Evolutionary conservation across 2,888 invertebrate genomes (phyloP), one percentile per base, ranked within the genome.

Genomic region (Hecatera dysodea): DNA sequence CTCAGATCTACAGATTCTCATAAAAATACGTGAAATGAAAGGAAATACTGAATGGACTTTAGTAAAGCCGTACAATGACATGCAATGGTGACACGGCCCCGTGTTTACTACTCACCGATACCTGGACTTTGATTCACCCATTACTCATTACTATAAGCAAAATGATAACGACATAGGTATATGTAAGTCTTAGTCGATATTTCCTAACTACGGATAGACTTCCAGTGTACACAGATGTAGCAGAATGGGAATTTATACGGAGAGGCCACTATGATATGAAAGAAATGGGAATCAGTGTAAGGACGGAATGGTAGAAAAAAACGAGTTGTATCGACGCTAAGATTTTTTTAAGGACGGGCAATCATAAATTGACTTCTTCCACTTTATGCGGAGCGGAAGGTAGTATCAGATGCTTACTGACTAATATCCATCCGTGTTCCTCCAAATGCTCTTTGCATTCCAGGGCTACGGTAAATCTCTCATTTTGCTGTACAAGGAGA

Each of bases 61-160:
- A 50, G 19, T 33, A 33, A 17, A 6, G 8, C 1, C 19, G 19
- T 67, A 15, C 22, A 52, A 8, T 42, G n/a, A 44, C 42, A 9
- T n/a, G 1, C 42, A 19, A 19, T 4, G 44, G 29, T 57, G 69
- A 69, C 70, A 57, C 44, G 19, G 1, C 36, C 12, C 19, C 1
- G 5, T 12, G 4, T 7, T 44, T 3, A 70, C 15, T 46, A 39
- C 11, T 8, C 19, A 4, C 7, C 19, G 22, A 22, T 57, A 24
- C 29, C 29, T 53, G 27, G 29, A 48, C 22, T 70, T 57, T 69
- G 57, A 22, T 39, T 57, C 56, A 19, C 22, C 5, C 12, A 48
- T 64, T 64, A 12, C 61, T 67, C 48, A 24, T n/a, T n/a, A n/a
- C n/a, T n/a, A n/a, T 17, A 46, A n/a, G 46, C 46, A 46, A 2